A percentile compares a stretch with the other conserved stretches of the same genome.
These are phyloP conservation scores for Romanogobio albipinnatus DNA, from an alignment of 2,113 vertebrate species.

Conservation along the genomic window DNA sequence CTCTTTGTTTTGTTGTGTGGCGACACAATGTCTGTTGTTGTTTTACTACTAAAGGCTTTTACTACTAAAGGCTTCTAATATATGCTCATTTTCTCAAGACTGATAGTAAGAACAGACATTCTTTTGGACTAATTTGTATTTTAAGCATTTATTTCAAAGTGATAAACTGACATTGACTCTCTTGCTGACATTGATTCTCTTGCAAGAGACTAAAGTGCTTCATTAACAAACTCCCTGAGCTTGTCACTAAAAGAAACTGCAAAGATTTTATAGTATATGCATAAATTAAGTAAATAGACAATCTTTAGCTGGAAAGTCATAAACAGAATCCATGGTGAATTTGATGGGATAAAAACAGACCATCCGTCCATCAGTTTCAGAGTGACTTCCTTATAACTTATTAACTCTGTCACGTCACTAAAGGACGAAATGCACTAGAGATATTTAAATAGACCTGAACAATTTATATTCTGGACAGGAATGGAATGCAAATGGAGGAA, in stretches of 20 bases:
- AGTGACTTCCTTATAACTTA: too few species aligned
- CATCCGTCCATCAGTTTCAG: background rate
- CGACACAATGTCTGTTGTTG: slow-evolving; percentile 1
- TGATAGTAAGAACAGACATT: background rate
- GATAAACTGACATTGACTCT: background rate
- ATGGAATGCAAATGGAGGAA: slow-evolving; percentile 15
- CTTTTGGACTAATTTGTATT: background rate
- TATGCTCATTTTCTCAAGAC: background rate
- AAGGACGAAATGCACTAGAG: background rate
- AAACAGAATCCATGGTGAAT: background rate
- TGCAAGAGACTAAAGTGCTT: background rate
- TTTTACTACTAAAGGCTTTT: background rate
- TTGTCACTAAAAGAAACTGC: background rate
- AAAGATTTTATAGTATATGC: background rate
- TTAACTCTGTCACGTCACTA: too few species aligned
- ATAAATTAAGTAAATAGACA: background rate
- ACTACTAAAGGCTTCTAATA: background rate
- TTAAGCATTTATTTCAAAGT: background rate
- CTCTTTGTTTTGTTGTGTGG: background rate
- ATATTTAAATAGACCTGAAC: background rate
- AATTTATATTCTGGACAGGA: background rate
- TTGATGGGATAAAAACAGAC: background rate
- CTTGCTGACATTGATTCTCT: background rate
- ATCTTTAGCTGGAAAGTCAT: slow-evolving; percentile 2
- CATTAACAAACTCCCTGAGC: background rate